Conservation (phyloP, 2,113 vertebrate species). For the Embiotoca jacksoni region DNA sequence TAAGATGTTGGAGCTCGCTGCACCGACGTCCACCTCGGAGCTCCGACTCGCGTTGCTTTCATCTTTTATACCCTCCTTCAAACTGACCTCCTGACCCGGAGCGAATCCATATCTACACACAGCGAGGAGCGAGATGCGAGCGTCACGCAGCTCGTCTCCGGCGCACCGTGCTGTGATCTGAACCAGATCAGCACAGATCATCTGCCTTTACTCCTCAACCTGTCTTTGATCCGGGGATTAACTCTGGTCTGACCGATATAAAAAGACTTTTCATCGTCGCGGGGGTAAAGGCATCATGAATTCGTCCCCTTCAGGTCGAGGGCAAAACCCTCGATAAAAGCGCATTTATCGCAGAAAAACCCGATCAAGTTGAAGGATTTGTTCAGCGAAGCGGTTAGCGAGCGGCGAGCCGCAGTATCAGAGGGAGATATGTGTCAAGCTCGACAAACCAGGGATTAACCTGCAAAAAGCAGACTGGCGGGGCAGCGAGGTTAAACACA, state of each 20-base stretch:
- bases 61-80: not conserved
- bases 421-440: slow-evolving; percentile 9
- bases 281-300: not conserved
- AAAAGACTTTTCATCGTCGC: not conserved
- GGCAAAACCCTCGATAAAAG: too few relatives aligned
- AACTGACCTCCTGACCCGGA: not conserved
- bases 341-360: not conserved
- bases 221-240: not conserved
- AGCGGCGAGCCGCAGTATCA: not conserved
- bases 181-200: not conserved
- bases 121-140: not conserved
- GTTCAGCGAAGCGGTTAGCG: not conserved
- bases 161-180: not conserved
- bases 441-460: slow-evolving; percentile 1
- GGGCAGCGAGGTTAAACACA: slow-evolving; percentile 2
- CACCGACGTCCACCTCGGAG: not conserved
- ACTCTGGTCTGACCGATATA: not conserved
- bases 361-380: not conserved
- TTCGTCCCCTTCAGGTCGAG: not conserved
- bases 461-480: not conserved
- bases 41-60: not conserved
- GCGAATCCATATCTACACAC: not conserved
- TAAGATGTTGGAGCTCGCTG: not conserved
- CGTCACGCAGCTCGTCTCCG: not conserved
- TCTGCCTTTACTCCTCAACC: not conserved